Evolutionary conservation across 1,140 invertebrate genomes (phyloP).

Genomic region (Helicoverpa armigera): DNA sequence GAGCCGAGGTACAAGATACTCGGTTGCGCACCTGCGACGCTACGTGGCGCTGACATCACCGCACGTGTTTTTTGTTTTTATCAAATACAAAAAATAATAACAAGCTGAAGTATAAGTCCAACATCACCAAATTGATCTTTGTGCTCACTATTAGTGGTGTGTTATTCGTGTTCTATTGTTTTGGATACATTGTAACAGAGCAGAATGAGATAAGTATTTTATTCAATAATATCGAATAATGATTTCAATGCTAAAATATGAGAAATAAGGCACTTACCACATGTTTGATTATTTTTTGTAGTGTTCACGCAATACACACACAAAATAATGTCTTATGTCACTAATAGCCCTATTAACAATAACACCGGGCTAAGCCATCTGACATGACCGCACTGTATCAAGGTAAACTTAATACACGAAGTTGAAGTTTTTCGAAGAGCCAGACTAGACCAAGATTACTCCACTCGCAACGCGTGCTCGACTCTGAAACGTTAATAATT

Average conservation of each 20-base stretch:
- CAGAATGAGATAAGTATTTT: constrained; percentile 24
- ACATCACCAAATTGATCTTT: not conserved
- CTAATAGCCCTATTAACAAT: constrained; percentile 23
- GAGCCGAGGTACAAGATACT: not conserved
- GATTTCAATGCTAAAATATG: not conserved
- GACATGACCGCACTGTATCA: constrained; percentile 50
- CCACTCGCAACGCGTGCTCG: constrained; percentile 12
- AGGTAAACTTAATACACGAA: constrained; percentile 47
- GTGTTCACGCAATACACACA: constrained; percentile 20
- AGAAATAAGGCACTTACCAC: constrained; percentile 46
- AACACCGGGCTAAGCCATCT: not conserved
- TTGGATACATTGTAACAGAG: not conserved
- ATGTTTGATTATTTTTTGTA: constrained; percentile 39
- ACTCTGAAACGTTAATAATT: not conserved
- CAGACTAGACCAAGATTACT: constrained; percentile 46
- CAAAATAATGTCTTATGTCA: constrained; percentile 23
- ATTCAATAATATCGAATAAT: not conserved
- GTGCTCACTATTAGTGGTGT: not conserved
- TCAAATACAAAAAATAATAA: constrained; percentile 16
- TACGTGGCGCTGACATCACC: constrained; percentile 43
- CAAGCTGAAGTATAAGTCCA: not conserved
- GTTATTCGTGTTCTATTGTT: not conserved
- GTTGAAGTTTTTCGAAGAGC: constrained; percentile 22
- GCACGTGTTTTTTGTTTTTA: constrained; percentile 23
- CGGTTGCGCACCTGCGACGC: not conserved